Percentiles rank a stretch among this genome's conserved stretches.
Evolutionary conservation across 1,140 invertebrate genomes (phyloP).

Genomic region (Trichonephila clavata): DNA sequence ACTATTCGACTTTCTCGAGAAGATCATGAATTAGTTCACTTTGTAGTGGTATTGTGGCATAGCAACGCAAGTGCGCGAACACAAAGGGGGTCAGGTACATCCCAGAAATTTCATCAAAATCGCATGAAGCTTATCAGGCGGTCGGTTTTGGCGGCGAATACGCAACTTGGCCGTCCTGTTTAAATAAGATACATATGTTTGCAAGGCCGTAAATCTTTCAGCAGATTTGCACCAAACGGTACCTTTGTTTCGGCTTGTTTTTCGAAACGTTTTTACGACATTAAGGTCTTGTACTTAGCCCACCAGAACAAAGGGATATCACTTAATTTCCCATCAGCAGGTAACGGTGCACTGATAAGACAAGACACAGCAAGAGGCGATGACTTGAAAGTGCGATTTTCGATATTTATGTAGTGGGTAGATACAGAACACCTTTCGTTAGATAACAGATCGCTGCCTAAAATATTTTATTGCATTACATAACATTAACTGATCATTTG

Average conservation of each 20-base stretch:
- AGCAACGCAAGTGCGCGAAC: conserved; percentile 37
- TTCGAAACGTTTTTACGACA: conserved; percentile 74
- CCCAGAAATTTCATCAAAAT: conserved; percentile 55
- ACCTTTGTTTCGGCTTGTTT: conserved; percentile 69
- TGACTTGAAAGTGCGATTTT: no score
- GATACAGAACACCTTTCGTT: no score
- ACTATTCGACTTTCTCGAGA: neutral
- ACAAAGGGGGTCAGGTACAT: conserved; percentile 60
- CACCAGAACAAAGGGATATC: conserved; percentile 69
- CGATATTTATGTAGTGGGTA: no score
- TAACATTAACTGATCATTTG: no score
- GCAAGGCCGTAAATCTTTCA: conserved; percentile 63
- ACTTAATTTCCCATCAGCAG: conserved; percentile 68
- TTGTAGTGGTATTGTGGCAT: neutral
- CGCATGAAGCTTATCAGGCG: conserved; percentile 62
- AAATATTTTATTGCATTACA: no score
- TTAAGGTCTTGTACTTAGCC: conserved; percentile 68
- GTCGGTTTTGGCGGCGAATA: conserved; percentile 53
- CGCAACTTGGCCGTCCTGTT: conserved; percentile 68
- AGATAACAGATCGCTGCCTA: no score
- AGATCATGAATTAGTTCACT: neutral
- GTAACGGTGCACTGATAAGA: conserved; percentile 23
- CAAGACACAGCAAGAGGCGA: neutral
- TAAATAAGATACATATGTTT: conserved; percentile 73
- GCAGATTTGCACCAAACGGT: conserved; percentile 48